Evolutionary conservation across 37 sponge, comb jelly and placozoan species (phyloP).

Genomic region (Spongia lamella): DNA sequence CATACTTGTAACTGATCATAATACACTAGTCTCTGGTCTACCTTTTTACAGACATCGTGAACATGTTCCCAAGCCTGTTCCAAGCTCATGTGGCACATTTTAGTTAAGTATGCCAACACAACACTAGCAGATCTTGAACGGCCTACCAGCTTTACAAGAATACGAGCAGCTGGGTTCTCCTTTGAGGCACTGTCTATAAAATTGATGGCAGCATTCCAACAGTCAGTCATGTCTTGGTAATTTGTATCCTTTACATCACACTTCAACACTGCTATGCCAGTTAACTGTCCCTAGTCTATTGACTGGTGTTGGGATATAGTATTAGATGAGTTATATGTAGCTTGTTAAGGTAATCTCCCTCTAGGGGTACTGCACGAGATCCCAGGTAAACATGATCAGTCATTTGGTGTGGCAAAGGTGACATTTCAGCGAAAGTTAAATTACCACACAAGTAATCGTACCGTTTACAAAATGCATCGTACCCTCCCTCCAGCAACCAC

Average conservation of each 20-base stretch:
- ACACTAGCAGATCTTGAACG: constrained; percentile 64
- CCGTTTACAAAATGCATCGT: constrained; percentile 32
- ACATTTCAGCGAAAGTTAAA: constrained; percentile 37
- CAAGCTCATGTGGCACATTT: neutral
- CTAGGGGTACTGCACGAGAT: constrained; percentile 40
- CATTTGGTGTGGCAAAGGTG: constrained; percentile 66
- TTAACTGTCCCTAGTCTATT: constrained; percentile 45
- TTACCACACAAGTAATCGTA: constrained; percentile 65
- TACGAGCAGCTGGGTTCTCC: constrained; percentile 1
- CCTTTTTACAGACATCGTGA: constrained; percentile 7
- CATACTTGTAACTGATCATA: constrained; percentile 52
- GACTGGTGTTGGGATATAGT: constrained; percentile 20
- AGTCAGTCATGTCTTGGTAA: constrained; percentile 38
- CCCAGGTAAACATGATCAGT: constrained; percentile 51
- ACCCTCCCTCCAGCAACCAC: constrained; percentile 65
- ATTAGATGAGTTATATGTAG: constrained; percentile 69
- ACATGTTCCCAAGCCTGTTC: constrained; percentile 48
- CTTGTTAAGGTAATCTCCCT: constrained; percentile 5
- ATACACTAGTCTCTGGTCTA: constrained; percentile 45
- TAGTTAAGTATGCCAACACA: constrained; percentile 57
- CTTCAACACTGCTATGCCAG: constrained; percentile 23
- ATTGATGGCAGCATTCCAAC: constrained; percentile 46
- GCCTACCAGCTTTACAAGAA: constrained; percentile 54
- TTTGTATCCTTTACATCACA: constrained; percentile 49
- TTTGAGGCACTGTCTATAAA: constrained; percentile 34